phyloP scores from a whole-genome alignment of 1,140 invertebrate species.

The Phocides pigmalion region DNA sequence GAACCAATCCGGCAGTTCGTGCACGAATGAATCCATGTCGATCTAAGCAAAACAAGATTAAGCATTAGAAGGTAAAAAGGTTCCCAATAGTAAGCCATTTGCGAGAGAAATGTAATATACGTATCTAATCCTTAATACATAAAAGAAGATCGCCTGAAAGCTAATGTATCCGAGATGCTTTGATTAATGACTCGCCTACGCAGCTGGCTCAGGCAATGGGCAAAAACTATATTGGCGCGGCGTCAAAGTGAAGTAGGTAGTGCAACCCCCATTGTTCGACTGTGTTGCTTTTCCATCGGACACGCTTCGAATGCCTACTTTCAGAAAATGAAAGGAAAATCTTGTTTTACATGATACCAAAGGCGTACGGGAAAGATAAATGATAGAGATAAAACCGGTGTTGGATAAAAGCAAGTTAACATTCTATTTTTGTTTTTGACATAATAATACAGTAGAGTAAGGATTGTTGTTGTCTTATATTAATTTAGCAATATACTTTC shows the following conservation, averaged over 20 bases:
- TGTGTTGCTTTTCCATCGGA: constrained; percentile 30
- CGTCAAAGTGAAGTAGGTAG: constrained; percentile 62
- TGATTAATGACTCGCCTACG: constrained; percentile 72
- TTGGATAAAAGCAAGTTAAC: neutral
- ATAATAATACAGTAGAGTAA: no score
- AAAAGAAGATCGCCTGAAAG: constrained; percentile 53
- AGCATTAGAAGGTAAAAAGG: constrained; percentile 26
- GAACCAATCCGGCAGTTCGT: constrained; percentile 71
- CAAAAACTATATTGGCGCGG: constrained; percentile 60
- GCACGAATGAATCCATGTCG: constrained; percentile 63
- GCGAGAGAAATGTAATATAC: constrained; percentile 40
- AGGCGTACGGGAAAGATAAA: constrained; percentile 6
- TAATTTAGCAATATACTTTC: no score
- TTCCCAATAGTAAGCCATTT: constrained; percentile 26
- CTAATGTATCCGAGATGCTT: constrained; percentile 65
- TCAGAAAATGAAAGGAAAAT: constrained; percentile 22
- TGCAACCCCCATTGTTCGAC: constrained; percentile 30
- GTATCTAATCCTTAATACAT: constrained; percentile 44
- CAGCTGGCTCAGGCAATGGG: constrained; percentile 43
- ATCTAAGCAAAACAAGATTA: constrained; percentile 52
- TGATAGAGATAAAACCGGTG: constrained; percentile 1
- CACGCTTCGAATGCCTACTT: constrained; percentile 17
- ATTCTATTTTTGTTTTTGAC: neutral
- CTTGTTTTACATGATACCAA: constrained; percentile 10
- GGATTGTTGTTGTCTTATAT: no score